Evolutionary conservation across 2,888 invertebrate genomes (phyloP).

Genomic region (Agapetus fuscipes): DNA sequence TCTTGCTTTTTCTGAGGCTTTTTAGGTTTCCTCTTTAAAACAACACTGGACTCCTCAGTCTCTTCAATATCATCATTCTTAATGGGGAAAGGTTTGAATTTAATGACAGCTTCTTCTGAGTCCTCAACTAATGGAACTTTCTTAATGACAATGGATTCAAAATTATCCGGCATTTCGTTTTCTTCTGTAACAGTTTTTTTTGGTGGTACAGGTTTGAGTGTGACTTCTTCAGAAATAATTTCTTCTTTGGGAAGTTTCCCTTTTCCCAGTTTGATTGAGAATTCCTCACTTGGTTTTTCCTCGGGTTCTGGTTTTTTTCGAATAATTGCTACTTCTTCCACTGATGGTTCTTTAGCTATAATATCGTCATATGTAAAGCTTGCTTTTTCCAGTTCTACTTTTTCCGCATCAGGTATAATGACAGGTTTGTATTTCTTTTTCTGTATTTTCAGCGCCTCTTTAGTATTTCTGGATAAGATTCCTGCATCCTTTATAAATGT

Average conservation of each 20-base stretch:
- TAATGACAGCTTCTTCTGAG: neutral
- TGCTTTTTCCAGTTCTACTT: constrained; percentile 47
- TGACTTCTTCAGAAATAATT: constrained; percentile 27
- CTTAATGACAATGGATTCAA: neutral
- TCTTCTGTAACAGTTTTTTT: constrained; percentile 26
- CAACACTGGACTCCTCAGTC: neutral
- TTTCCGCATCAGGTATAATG: constrained; percentile 45
- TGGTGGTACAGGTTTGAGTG: constrained; percentile 29
- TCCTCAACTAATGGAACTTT: constrained; percentile 21
- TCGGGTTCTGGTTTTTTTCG: constrained; percentile 26
- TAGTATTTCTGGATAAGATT: constrained; percentile 58
- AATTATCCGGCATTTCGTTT: neutral
- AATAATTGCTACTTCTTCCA: constrained; percentile 26
- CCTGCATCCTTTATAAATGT: constrained; percentile 53
- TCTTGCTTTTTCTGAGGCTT: constrained; percentile 22
- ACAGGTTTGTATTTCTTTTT: constrained; percentile 50
- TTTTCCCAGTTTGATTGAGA: constrained; percentile 12
- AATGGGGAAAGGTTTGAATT: neutral
- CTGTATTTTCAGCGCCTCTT: constrained; percentile 56
- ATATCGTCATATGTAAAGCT: constrained; percentile 44
- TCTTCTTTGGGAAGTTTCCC: constrained; percentile 12
- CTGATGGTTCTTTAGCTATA: constrained; percentile 27
- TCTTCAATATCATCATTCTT: neutral
- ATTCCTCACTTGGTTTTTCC: constrained; percentile 27
- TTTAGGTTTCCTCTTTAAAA: constrained; percentile 20